Evolutionary conservation across 2,113 vertebrate genomes (phyloP).

Genomic region (Bostrychus sinensis): DNA sequence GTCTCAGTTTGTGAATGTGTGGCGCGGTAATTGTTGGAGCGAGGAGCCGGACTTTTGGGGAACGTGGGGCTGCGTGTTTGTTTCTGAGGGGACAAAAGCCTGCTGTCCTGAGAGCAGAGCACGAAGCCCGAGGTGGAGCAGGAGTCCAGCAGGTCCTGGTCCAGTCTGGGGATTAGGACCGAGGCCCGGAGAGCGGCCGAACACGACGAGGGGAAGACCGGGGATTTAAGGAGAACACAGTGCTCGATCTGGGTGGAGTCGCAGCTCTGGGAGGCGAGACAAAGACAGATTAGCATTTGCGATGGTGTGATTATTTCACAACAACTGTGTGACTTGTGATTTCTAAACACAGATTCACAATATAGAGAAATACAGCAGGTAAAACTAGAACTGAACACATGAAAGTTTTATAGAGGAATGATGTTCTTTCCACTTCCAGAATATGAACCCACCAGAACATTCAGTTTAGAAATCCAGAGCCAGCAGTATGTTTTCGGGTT

Average conservation of each 20-base stretch:
- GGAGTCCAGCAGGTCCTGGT: constrained; percentile 35
- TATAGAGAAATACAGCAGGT: no score
- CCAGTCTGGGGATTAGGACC: constrained; percentile 38
- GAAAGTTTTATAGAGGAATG: no score
- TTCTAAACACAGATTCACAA: no score
- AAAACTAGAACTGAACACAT: no score
- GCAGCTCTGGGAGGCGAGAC: constrained; percentile 40
- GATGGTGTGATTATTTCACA: no score
- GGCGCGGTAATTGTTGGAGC: constrained; percentile 16
- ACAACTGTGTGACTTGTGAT: no score
- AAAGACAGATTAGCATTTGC: no score
- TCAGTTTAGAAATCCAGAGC: no score
- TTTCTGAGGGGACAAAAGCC: not conserved
- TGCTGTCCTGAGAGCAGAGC: constrained; percentile 54
- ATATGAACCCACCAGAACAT: no score
- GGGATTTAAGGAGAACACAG: constrained; percentile 21
- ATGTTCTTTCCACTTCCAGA: no score
- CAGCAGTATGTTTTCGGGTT: no score
- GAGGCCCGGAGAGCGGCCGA: not conserved
- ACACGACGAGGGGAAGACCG: constrained; percentile 37
- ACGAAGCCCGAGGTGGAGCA: constrained; percentile 55
- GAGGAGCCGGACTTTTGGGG: constrained; percentile 24
- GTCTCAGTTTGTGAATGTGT: constrained; percentile 3
- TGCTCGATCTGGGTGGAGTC: constrained; percentile 49
- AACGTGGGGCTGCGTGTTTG: constrained; percentile 33